Base-by-base conservation (phyloP, 2,797 vertebrate genomes). In the Erethizon dorsatum region DNA sequence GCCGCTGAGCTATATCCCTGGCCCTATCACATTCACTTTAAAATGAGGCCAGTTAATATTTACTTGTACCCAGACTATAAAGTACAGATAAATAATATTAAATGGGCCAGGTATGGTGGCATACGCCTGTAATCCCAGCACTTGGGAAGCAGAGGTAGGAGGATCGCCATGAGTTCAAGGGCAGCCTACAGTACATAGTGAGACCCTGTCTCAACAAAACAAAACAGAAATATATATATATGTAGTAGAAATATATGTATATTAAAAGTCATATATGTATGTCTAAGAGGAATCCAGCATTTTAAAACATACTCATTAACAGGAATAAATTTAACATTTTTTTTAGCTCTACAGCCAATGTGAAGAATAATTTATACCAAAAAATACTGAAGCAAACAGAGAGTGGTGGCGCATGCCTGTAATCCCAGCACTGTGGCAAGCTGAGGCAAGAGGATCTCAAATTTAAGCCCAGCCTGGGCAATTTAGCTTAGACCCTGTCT, bases 341-440 rank as follows among this genome's bases (percentile, higher is more conserved):
- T 41, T 89, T 85, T 82, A 89, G 52, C 57, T 78, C 22, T 82
- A 87, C 17, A 90, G 45, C 45, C 47, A 87, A 56, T 82, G 13
- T 59, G 18, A 88, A 92, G 47, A 18, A 26, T 92, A 93, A 63
- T 86, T 90, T 96, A 52, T 97, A 69, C 56, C 45, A 77, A 88
- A 87, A 73, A 90, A 93, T 94, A 41, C 47, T 0, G 1, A 83
- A 83, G 20, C n/a, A 54, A 26, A 20, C 79, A 17, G n/a, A 77
- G 61, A 83, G 50, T 92, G 69, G 41, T 47, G 18, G 41, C 26
- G 26, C 75, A 52, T 17, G 2, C 13, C 75, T 78, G 15, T 52
- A 52, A 52, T 78, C 47, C 75, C 22, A 78, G 75, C 24, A 52
- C 26, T 33, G 47, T 75, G 24, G 45, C 24, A 41, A 18, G n/a